A percentile compares a stretch with the other conserved stretches of the same genome.
phyloP scores from a whole-genome alignment of 2,888 invertebrate species.

The Spisula solida region DNA sequence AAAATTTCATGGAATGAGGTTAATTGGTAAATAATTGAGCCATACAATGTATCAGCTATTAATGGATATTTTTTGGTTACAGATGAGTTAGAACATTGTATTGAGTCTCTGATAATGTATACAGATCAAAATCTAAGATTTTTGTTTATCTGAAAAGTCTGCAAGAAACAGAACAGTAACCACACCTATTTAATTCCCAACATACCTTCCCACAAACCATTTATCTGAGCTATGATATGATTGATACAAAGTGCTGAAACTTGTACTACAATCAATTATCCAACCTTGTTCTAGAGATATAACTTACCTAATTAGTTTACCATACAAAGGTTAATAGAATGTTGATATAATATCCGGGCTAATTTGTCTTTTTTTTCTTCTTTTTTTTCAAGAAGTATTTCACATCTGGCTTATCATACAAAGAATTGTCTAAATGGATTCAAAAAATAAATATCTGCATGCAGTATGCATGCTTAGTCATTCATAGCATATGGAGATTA shows the following conservation, averaged over 20 bases:
- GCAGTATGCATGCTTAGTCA: not conserved
- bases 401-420: constrained; percentile 19
- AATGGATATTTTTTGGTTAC: too few species aligned
- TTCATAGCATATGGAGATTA: not conserved
- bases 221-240: not conserved
- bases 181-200: constrained; percentile 10
- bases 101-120: not conserved
- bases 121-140: not conserved
- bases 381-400: not conserved
- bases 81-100: too few species aligned
- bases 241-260: constrained; percentile 6
- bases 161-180: not conserved
- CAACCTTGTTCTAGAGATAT: not conserved
- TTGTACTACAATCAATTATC: constrained; percentile 12
- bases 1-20: too few species aligned
- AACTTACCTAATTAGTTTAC: constrained; percentile 4
- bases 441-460: not conserved
- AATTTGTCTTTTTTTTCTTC: not conserved
- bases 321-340: not conserved
- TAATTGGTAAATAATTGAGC: too few species aligned
- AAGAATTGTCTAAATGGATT: constrained; percentile 6
- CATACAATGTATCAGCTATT: too few species aligned
- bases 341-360: not conserved
- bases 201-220: not conserved
- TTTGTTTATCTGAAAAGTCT: not conserved